These are phyloP conservation scores for Lucilia sericata DNA, from an alignment of 1,140 invertebrate species.

Conservation along the genomic window DNA sequence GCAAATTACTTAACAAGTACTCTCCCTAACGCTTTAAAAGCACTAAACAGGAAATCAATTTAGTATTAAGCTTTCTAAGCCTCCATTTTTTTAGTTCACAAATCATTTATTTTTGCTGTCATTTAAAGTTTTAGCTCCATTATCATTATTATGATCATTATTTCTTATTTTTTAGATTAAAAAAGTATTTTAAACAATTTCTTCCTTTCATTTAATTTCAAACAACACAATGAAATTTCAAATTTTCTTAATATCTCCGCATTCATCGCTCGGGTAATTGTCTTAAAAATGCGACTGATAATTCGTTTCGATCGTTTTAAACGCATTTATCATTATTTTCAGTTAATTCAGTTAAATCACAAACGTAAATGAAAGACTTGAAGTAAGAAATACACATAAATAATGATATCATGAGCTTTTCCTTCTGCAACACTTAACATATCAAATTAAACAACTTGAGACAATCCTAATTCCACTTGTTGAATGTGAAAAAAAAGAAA, in stretches of 20 bases:
- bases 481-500: neutral
- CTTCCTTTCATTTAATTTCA: no score
- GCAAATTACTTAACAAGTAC: no score
- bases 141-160: no score
- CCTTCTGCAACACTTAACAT: conserved; percentile 26
- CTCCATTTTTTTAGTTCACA: no score
- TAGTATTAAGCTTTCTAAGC: no score
- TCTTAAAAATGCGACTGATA: neutral
- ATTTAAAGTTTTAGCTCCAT: no score
- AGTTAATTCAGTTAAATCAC: neutral
- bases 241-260: neutral
- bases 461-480: conserved; percentile 29
- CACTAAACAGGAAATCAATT: no score
- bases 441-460: conserved; percentile 24
- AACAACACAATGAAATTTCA: neutral
- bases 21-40: no score
- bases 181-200: no score
- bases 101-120: no score
- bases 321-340: conserved; percentile 27
- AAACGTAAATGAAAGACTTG: neutral
- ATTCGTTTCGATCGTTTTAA: neutral
- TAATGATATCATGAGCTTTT: conserved; percentile 13
- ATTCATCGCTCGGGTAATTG: neutral
- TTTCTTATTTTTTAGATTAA: no score
- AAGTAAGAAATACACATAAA: neutral